Conservation (phyloP, 2,113 vertebrate genomes). For the Pteropus alecto region DNA sequence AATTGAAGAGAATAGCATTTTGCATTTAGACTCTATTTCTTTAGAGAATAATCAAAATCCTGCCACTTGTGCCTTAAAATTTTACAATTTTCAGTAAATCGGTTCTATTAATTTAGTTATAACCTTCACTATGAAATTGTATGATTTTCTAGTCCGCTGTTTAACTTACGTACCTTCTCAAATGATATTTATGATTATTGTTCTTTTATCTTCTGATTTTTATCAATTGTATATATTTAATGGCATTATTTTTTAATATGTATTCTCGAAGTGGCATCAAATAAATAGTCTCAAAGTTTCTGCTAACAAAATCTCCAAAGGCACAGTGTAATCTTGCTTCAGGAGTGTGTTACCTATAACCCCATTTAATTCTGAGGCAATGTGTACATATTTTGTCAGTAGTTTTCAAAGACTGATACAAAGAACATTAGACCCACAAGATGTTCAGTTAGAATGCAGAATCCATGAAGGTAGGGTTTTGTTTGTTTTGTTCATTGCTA, state of each 20-base stretch:
- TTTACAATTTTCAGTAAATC: not conserved
- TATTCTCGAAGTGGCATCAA: not conserved
- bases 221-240: not conserved
- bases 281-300: not conserved
- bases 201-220: not conserved
- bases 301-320: not conserved
- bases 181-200: not conserved
- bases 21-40: not conserved
- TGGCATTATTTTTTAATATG: not conserved
- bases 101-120: not conserved
- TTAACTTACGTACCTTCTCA: not conserved
- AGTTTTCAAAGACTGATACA: not conserved
- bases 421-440: not conserved
- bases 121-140: not conserved
- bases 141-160: not conserved
- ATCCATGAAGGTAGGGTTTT: not conserved
- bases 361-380: not conserved
- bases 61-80: not conserved
- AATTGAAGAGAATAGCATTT: not conserved
- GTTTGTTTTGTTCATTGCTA: not conserved
- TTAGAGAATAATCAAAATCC: not conserved
- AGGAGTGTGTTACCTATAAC: not conserved
- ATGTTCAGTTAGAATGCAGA: not conserved
- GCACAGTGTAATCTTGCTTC: not conserved
- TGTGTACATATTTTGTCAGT: not conserved